phyloP scores from a whole-genome alignment of 2,113 vertebrate species.

The Galemys pyrenaicus region DNA sequence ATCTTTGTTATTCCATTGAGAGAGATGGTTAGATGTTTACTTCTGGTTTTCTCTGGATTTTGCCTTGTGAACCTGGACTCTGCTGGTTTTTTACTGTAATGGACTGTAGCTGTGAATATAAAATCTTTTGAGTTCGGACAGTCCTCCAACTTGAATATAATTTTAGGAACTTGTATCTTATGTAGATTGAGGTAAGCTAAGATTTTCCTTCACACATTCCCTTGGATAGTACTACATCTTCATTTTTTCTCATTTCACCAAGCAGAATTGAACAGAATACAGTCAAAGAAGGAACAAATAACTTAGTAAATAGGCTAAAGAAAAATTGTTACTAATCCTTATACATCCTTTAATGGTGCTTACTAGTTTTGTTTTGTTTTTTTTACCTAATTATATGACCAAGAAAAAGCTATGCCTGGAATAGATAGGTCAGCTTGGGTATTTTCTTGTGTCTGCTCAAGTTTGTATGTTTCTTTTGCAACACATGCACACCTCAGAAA shows the following conservation, averaged over 20 bases:
- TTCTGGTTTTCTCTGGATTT: neutral
- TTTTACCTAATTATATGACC: neutral
- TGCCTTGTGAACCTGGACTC: neutral
- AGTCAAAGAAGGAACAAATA: neutral
- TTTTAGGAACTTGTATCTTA: neutral
- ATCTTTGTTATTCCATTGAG: neutral
- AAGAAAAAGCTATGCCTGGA: neutral
- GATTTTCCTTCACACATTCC: accelerated
- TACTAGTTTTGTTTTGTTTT: too few relatives aligned
- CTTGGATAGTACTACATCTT: neutral
- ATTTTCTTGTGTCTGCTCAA: neutral
- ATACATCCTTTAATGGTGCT: neutral
- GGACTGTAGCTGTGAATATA: neutral
- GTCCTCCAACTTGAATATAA: neutral
- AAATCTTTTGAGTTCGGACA: neutral
- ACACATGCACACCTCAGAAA: neutral
- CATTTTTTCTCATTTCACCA: neutral
- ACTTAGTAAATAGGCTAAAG: neutral
- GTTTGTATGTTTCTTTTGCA: neutral
- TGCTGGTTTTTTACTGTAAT: neutral
- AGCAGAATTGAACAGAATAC: neutral
- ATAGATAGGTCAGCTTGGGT: neutral
- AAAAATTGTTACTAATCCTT: neutral
- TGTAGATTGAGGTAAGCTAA: neutral
- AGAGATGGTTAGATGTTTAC: neutral